phyloP scores from a whole-genome alignment of 2,113 vertebrate genomes.

The Dermatemys mawii region DNA sequence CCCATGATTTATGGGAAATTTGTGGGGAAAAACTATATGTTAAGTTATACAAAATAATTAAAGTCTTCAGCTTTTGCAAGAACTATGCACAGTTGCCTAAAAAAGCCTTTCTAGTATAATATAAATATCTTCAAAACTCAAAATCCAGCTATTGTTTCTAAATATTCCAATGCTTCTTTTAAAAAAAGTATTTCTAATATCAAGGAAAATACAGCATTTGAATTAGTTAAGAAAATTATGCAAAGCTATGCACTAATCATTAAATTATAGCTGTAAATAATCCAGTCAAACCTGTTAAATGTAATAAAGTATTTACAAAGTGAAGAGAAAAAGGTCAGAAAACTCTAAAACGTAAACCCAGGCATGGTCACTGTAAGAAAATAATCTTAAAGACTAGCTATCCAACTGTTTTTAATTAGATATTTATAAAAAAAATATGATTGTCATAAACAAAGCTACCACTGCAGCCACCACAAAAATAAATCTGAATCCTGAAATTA shows the following conservation, averaged over 20 bases:
- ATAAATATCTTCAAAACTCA: background rate
- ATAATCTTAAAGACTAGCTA: background rate
- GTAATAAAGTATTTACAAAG: background rate
- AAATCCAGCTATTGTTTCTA: background rate
- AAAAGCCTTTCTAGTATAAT: background rate
- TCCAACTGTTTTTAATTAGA: background rate
- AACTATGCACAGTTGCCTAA: background rate
- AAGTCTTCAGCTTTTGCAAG: background rate
- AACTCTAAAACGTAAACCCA: background rate
- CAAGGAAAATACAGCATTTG: background rate
- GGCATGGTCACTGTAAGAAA: background rate
- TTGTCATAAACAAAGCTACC: background rate
- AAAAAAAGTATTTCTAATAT: background rate
- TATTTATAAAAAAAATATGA: background rate
- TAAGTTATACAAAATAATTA: background rate
- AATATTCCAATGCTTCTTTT: too few species aligned
- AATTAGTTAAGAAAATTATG: background rate
- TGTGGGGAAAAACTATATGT: background rate
- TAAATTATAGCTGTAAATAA: background rate
- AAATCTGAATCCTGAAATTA: background rate
- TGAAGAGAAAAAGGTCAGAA: background rate
- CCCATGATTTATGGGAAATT: background rate
- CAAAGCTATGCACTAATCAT: background rate
- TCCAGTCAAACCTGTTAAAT: fast-evolving
- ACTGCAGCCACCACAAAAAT: background rate